Conservation (phyloP, 2,113 vertebrate species). For the Psittacus erithacus region DNA sequence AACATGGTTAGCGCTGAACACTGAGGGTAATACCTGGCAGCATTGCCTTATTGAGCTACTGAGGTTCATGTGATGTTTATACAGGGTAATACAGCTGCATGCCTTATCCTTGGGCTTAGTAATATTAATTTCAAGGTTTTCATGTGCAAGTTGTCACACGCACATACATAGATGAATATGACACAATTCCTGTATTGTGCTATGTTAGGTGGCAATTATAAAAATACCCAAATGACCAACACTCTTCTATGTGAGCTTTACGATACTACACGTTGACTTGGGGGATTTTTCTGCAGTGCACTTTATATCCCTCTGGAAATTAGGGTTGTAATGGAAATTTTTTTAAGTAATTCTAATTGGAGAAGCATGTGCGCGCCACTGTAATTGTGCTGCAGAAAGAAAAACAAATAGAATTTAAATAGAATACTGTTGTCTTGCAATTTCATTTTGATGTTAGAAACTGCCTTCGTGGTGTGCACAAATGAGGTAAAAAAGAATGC, state of each 20-base stretch:
- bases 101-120: background rate
- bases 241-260: rapidly evolving
- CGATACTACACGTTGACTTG: background rate
- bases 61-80: background rate
- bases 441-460: background rate
- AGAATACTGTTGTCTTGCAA: background rate
- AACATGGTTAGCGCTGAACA: background rate
- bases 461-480: background rate
- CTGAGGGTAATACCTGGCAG: background rate
- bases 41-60: background rate
- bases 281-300: background rate
- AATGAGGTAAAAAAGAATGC: background rate
- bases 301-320: background rate
- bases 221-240: background rate
- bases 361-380: background rate
- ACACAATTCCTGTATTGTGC: background rate
- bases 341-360: background rate
- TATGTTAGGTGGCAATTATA: background rate
- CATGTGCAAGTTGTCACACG: rapidly evolving
- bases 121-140: background rate
- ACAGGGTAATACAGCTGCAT: background rate
- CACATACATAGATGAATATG: rapidly evolving
- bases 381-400: conserved; percentile 12
- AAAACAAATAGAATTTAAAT: background rate
- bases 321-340: background rate